Evolutionary conservation across 2,888 invertebrate species (phyloP), one percentile per base, ranked within the genome.

Genomic region (Melanotus villosus): DNA sequence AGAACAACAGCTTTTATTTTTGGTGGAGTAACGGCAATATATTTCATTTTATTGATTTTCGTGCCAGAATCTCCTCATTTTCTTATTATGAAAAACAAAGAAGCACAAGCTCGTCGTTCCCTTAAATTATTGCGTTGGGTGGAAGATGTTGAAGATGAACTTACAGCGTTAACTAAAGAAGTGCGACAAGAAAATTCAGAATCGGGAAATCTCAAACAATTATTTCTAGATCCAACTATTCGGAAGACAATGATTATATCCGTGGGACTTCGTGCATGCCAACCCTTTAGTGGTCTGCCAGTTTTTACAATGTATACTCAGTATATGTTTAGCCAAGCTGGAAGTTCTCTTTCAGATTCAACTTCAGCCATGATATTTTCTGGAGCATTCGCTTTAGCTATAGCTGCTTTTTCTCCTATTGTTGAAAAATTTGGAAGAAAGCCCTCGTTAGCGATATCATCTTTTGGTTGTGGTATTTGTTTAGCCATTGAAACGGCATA

Each of bases 51-150:
- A 1, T 23, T 47, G 47, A 6, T 47, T 14, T 6, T 23, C 12
- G 23, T 91, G 79, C 92, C 92, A 10, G 92, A 92, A 84, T 77
- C 80, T 2, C 82, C 82, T 0, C 79, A 47, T 6, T 47, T 47
- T 26, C 12, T 47, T 1, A 47, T 47, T 3, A 47, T 47, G 47
- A 47, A 47, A 80, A 76, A 73, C 0, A 74, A 76, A 50, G 52
- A 71, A 10, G 76, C 76, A 0, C 73, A 78, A 32, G 81, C 82
- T 0, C 73, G 70, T 66, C 54, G 56, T n/a, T 74, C 79, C 0
- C 70, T 82, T 50, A 72, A 73, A 41, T 70, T 60, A 47, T 65
- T 82, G 3, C 73, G 74, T 47, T 63, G 79, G 59, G 76, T 73
- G 32, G 21, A 72, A 30, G 69, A 82, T 43, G 76, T 81, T 0